Evolutionary conservation across 1,140 invertebrate species (phyloP), one percentile per base, ranked within the genome.

Genomic region (Homarus americanus): DNA sequence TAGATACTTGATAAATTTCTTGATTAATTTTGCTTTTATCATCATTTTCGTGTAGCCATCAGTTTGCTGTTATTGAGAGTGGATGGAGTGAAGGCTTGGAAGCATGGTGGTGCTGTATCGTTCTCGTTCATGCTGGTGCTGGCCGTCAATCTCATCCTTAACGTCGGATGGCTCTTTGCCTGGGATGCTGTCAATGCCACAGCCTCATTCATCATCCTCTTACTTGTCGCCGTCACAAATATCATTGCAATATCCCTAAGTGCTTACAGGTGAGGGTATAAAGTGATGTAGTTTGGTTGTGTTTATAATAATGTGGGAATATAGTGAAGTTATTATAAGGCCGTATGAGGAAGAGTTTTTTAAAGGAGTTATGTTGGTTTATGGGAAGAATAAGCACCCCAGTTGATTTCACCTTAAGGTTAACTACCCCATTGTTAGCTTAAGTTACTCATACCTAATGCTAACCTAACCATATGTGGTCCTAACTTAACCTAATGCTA

Each of bases 91-190:
- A 34, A 49, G n/a, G 49, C 73, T 4, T 87, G 85, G 85, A 34
- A 58, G 38, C 28, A 58, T 0, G 85, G 85, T 2, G 85, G 85
- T 17, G 72, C 85, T 7, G 34, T 87, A 1, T 41, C 69, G 28
- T 28, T 20, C 49, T 58, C 69, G 15, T 85, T 78, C 73, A 44
- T 87, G 15, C 20, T 87, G 4, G 34, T 58, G n/a, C 32, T 87
- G 34, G n/a, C 38, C 44, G 28, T 87, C 40, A 87, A 78, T 15
- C 44, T 87, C 15, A 76, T 49, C 72, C 58, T 87, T 15, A 87
- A 63, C 20, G 72, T 87, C 0, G 73, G 85, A 53, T 87, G 85
- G 85, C 85, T 87, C 12, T 87, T 78, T 63, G 85, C 73, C 34
- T 78, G 72, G 85, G 85, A 87, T 73, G 34, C 34, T 24, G 34